Evolutionary conservation across 2,888 invertebrate species (phyloP).

Genomic region (Lysandra coridon): DNA sequence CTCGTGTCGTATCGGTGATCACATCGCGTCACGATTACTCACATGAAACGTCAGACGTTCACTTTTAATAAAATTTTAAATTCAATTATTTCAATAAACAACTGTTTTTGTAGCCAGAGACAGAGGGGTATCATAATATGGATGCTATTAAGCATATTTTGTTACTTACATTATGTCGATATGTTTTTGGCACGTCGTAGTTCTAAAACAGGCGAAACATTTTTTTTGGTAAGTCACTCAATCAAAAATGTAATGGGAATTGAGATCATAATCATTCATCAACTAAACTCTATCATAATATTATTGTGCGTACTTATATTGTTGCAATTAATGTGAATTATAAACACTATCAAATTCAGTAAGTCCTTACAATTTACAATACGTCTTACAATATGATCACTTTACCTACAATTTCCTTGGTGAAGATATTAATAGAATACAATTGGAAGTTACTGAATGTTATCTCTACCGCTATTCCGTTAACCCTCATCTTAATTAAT

Average conservation of each 20-base stretch:
- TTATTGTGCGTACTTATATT: too few species aligned
- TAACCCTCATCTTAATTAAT: conserved; percentile 1
- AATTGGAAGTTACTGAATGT: background rate
- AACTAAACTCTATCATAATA: too few species aligned
- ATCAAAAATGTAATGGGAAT: too few species aligned
- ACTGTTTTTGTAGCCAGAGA: background rate
- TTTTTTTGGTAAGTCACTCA: too few species aligned
- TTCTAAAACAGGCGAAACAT: too few species aligned
- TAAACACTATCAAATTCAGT: too few species aligned
- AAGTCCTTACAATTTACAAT: background rate
- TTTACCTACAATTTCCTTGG: background rate
- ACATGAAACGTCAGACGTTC: conserved; percentile 10
- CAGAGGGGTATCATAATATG: too few species aligned
- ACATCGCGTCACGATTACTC: background rate
- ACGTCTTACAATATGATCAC: background rate
- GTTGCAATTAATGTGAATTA: too few species aligned
- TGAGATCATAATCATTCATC: too few species aligned
- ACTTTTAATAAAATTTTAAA: background rate
- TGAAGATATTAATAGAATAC: background rate
- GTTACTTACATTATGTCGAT: too few species aligned
- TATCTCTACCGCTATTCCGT: background rate
- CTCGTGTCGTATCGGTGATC: conserved; percentile 27
- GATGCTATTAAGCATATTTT: too few species aligned
- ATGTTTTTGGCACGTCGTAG: too few species aligned
- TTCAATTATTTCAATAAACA: background rate